A percentile compares a stretch with the other conserved stretches of the same genome.
These are phyloP conservation scores for Varanus komodoensis DNA, from an alignment of 2,113 vertebrate genomes.

Conservation along the genomic window DNA sequence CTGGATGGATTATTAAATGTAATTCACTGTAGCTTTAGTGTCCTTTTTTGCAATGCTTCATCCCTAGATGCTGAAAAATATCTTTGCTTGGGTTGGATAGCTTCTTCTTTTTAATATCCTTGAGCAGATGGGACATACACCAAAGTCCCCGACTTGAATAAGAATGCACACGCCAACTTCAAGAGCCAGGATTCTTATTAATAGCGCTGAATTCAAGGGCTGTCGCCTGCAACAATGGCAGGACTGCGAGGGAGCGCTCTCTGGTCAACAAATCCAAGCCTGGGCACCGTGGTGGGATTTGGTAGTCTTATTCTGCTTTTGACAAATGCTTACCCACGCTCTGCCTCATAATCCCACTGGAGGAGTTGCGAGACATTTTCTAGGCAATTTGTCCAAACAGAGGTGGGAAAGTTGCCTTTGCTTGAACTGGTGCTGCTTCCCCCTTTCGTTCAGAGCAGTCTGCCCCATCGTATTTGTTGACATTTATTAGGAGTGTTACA, in stretches of 20 bases:
- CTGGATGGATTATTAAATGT: constrained; percentile 40
- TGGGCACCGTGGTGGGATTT: background rate
- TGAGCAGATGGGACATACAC: background rate
- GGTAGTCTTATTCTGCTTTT: background rate
- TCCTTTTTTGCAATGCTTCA: background rate
- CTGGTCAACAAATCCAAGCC: background rate
- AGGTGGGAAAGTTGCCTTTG: background rate
- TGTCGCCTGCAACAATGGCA: background rate
- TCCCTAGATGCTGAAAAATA: background rate
- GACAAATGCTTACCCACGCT: constrained; percentile 8
- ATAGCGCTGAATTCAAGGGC: constrained; percentile 7
- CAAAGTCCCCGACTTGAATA: background rate
- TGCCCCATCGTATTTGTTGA: background rate
- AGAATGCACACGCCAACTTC: background rate
- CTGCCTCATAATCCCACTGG: background rate
- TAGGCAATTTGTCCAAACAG: background rate
- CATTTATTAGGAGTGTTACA: background rate
- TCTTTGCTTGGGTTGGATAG: background rate
- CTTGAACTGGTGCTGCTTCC: background rate
- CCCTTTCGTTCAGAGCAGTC: background rate
- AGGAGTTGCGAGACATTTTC: background rate
- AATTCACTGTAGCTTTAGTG: background rate
- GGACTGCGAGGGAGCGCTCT: background rate
- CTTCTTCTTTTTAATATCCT: constrained; percentile 18
- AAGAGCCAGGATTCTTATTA: rapidly evolving